Conservation (phyloP, 2,797 vertebrate species). For the Myotis findleyi region DNA sequence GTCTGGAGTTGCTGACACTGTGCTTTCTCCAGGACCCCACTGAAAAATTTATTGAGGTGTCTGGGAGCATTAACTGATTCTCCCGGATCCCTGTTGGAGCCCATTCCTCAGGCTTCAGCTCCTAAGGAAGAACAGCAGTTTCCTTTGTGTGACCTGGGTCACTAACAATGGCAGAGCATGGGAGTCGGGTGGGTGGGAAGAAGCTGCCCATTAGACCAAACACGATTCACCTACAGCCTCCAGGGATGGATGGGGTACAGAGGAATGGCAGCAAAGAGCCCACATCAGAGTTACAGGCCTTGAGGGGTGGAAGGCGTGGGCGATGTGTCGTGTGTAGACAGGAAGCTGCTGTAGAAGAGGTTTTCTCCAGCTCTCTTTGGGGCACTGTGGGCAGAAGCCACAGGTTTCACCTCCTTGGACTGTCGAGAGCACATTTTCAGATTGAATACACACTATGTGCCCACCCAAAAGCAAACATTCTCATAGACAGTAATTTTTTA, state of each 20-base stretch:
- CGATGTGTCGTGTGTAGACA: accelerated
- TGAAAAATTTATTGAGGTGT: constrained; percentile 78
- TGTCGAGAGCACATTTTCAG: not conserved
- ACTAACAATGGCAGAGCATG: not conserved
- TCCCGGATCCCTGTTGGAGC: not conserved
- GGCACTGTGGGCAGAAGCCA: accelerated
- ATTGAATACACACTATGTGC: not conserved
- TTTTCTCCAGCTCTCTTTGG: not conserved
- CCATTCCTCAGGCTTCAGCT: constrained; percentile 44
- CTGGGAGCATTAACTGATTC: constrained; percentile 75
- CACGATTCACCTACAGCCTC: not conserved
- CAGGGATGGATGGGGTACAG: not conserved
- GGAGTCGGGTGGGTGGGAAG: too few species aligned
- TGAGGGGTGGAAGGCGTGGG: not conserved
- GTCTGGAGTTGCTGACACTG: constrained; percentile 63
- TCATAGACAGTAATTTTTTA: not conserved
- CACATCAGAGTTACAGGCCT: not conserved
- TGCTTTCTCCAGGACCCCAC: constrained; percentile 60
- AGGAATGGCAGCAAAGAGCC: not conserved
- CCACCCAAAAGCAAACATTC: not conserved
- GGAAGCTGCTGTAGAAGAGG: not conserved
- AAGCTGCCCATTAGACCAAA: not conserved
- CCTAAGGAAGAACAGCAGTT: not conserved
- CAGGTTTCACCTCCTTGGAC: not conserved
- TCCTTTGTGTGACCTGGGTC: not conserved